Conservation (phyloP, 1,140 invertebrate species). For the Drosophila repletoides region DNA sequence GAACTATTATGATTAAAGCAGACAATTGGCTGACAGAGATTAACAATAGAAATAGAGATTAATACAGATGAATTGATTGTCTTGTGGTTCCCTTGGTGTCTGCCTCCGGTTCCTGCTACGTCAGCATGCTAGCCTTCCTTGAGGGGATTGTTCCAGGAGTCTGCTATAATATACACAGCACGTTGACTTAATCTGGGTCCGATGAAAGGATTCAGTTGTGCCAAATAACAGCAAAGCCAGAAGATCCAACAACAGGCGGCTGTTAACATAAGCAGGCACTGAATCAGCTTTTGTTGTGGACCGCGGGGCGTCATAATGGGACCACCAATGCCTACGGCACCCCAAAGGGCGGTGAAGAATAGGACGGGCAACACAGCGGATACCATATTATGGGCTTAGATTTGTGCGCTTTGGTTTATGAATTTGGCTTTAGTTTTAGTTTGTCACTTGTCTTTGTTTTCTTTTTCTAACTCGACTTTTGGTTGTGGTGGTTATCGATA, state of each 20-base stretch:
- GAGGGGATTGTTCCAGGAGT: conserved; percentile 88
- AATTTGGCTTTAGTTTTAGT: not conserved
- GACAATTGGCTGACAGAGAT: not conserved
- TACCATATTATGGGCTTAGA: conserved; percentile 85
- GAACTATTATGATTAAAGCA: conserved; percentile 2
- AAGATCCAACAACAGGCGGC: conserved; percentile 96
- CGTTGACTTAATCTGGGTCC: conserved; percentile 90
- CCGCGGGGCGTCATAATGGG: conserved; percentile 94
- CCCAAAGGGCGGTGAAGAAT: conserved; percentile 92
- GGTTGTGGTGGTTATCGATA: conserved; percentile 26
- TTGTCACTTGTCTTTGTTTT: conserved; percentile 33
- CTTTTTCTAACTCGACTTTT: conserved; percentile 5
- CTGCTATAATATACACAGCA: conserved; percentile 89
- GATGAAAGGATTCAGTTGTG: conserved; percentile 96
- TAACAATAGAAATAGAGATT: conserved; percentile 8
- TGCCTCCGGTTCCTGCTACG: conserved; percentile 84
- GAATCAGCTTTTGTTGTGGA: conserved; percentile 91
- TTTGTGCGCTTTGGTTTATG: conserved; percentile 14
- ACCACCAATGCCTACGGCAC: conserved; percentile 90
- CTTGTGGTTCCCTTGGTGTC: not conserved
- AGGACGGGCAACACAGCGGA: conserved; percentile 88
- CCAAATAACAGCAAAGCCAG: conserved; percentile 96
- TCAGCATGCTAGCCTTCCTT: conserved; percentile 15
- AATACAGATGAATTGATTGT: conserved; percentile 10
- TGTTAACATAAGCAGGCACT: conserved; percentile 92